Conservation (phyloP, 2,113 vertebrate species). For the Ceuthmochares aereus region DNA sequence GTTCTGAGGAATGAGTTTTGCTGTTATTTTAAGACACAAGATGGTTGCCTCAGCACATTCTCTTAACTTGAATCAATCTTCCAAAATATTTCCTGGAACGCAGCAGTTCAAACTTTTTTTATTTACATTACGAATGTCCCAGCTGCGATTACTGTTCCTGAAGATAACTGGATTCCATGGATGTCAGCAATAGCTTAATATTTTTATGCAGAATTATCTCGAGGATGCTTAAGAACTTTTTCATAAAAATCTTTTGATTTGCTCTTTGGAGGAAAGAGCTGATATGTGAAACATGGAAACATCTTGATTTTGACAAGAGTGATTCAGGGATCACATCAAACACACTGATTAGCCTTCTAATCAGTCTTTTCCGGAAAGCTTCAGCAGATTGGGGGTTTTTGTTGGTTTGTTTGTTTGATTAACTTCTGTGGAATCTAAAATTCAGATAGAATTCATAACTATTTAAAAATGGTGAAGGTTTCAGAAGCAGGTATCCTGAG, state of each 20-base stretch:
- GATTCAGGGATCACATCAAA: not conserved
- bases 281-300: not conserved
- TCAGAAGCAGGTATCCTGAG: not conserved
- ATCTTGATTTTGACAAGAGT: not conserved
- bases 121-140: not conserved
- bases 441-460: not conserved
- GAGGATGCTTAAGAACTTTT: not conserved
- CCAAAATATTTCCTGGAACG: not conserved
- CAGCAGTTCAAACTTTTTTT: not conserved
- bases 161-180: not conserved
- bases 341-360: not conserved
- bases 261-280: not conserved
- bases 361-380: not conserved
- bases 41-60: not conserved
- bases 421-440: not conserved
- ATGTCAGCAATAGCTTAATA: not conserved
- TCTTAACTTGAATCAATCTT: not conserved
- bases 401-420: not conserved
- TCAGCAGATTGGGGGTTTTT: not conserved
- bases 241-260: not conserved
- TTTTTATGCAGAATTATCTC: not conserved
- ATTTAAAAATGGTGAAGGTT: not conserved
- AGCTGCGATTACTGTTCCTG: not conserved
- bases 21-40: not conserved
- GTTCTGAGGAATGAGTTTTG: not conserved